Evolutionary conservation across 2,113 vertebrate genomes (phyloP).

Genomic region (Lutjanus erythropterus): DNA sequence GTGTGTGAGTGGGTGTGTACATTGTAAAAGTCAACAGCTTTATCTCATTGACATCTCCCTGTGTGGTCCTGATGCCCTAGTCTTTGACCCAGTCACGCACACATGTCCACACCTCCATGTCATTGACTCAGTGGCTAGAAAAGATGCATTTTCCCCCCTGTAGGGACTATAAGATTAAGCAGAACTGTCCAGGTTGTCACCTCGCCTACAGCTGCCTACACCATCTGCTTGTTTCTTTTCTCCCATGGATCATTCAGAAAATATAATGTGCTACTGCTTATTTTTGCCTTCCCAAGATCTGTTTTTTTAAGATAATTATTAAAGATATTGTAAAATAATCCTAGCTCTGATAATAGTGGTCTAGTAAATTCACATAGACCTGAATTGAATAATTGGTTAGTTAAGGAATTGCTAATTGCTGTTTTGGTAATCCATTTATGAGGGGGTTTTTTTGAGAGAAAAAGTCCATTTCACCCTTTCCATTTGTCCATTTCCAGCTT

Average conservation of each 20-base stretch:
- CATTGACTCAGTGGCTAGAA: constrained; percentile 29
- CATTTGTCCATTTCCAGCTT: no score
- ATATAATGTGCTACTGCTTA: not conserved
- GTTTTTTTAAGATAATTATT: not conserved
- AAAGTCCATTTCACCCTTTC: no score
- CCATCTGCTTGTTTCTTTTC: constrained; percentile 24
- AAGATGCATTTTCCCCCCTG: constrained; percentile 17
- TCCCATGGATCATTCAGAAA: constrained; percentile 10
- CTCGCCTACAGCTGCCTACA: constrained; percentile 12
- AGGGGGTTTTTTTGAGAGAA: no score
- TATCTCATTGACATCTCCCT: constrained; percentile 58
- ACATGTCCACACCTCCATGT: constrained; percentile 25
- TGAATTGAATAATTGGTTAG: no score
- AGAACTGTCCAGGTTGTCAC: constrained; percentile 19
- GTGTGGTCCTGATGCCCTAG: constrained; percentile 55
- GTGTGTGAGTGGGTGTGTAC: constrained; percentile 33
- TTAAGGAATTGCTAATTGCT: no score
- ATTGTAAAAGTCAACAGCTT: constrained; percentile 73
- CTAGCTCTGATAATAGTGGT: not conserved
- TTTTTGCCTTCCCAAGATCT: not conserved
- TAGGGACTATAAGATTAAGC: constrained; percentile 39
- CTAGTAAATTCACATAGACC: constrained; percentile 3
- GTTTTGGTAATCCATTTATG: no score
- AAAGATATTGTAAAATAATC: not conserved
- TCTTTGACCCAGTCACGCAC: constrained; percentile 11